Percentiles rank a stretch among this genome's conserved stretches.
phyloP scores from a whole-genome alignment of 1,140 invertebrate genomes.

The Cyclina sinensis region DNA sequence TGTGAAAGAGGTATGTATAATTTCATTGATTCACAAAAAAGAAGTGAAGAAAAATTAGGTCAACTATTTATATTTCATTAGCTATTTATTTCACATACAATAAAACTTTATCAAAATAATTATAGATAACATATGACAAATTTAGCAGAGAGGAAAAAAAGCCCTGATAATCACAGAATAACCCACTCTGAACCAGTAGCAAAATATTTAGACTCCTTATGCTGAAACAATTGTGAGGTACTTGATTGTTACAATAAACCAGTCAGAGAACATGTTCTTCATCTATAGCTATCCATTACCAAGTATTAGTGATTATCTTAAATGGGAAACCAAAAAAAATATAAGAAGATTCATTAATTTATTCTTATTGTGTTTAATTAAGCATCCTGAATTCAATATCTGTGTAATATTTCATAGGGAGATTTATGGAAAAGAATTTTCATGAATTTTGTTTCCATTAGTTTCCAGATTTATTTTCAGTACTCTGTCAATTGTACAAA shows the following conservation, averaged over 20 bases:
- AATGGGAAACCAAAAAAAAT: no score
- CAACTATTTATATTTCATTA: no score
- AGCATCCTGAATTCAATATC: not conserved
- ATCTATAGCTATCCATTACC: not conserved
- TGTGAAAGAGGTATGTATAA: no score
- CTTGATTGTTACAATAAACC: slow-evolving; percentile 36
- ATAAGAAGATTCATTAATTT: not conserved
- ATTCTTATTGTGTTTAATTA: not conserved
- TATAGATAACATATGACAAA: not conserved
- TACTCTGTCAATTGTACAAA: not conserved
- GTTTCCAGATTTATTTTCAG: not conserved
- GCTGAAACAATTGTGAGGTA: not conserved
- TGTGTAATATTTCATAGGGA: no score
- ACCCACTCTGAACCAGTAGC: no score
- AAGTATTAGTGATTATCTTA: not conserved
- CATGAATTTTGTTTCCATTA: not conserved
- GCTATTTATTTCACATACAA: no score
- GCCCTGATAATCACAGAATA: not conserved
- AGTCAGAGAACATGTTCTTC: slow-evolving; percentile 3
- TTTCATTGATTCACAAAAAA: no score
- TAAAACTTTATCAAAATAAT: not conserved
- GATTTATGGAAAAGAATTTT: not conserved
- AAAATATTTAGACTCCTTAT: no score
- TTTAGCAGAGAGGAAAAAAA: not conserved
- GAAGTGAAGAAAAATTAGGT: no score